phyloP scores from a whole-genome alignment of 2,113 vertebrate genomes.

The Upupa epops region DNA sequence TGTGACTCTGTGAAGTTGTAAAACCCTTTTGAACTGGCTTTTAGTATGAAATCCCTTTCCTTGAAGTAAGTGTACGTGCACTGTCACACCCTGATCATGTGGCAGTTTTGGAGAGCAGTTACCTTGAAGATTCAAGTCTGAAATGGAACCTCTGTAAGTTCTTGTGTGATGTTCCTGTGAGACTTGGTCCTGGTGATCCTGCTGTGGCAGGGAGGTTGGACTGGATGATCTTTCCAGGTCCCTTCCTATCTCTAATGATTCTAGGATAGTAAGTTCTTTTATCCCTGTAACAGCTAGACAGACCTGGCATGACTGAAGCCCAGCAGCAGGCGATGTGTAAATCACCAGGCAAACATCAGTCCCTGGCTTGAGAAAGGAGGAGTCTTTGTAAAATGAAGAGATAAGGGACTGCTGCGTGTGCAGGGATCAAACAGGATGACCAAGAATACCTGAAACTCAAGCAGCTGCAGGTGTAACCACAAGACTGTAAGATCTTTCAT shows the following conservation, averaged over 20 bases:
- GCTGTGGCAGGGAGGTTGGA: too few species aligned
- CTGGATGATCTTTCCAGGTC: too few species aligned
- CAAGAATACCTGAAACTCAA: neutral
- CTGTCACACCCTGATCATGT: rapidly evolving
- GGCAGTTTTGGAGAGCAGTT: rapidly evolving
- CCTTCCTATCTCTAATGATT: too few species aligned
- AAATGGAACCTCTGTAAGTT: neutral
- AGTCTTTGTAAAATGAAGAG: neutral
- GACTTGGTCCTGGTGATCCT: too few species aligned
- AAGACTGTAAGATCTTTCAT: neutral
- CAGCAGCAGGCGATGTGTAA: neutral
- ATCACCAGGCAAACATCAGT: neutral
- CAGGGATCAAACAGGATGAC: neutral
- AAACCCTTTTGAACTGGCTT: neutral
- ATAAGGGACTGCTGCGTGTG: rapidly evolving
- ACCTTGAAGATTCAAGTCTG: neutral
- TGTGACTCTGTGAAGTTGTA: too few species aligned
- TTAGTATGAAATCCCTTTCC: neutral
- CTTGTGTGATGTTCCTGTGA: neutral
- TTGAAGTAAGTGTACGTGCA: rapidly evolving
- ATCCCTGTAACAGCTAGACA: neutral
- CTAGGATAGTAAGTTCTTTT: too few species aligned
- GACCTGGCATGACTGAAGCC: rapidly evolving
- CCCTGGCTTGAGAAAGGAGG: neutral
- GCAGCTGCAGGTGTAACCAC: neutral